phyloP scores from a whole-genome alignment of 1,140 invertebrate species.

The Teleogryllus occipitalis region DNA sequence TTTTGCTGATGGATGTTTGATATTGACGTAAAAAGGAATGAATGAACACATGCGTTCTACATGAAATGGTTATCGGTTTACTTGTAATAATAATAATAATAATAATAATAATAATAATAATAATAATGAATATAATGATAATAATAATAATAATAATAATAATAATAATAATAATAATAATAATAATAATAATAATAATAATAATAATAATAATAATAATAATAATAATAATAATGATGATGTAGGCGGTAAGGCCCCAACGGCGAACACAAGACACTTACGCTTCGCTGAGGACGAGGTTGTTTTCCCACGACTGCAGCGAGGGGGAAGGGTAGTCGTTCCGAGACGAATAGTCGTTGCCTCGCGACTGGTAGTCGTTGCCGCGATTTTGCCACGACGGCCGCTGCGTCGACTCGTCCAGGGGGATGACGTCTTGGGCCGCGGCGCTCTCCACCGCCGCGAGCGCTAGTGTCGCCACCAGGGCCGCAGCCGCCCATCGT shows the following conservation, averaged over 20 bases:
- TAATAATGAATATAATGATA: too few relatives aligned
- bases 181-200: neutral
- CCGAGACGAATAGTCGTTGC: neutral
- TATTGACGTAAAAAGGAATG: too few relatives aligned
- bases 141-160: neutral
- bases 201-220: neutral
- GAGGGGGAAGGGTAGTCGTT: neutral
- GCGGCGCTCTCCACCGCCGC: neutral
- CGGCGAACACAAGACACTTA: neutral
- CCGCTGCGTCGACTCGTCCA: neutral
- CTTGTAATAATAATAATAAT: too few relatives aligned
- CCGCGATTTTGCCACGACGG: neutral
- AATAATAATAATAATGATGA: neutral
- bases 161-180: neutral
- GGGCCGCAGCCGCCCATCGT: neutral
- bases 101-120: too few relatives aligned
- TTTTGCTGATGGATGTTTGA: too few relatives aligned
- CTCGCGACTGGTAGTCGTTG: neutral
- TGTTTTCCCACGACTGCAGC: neutral
- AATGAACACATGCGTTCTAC: too few relatives aligned
- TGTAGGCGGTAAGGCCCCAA: too few relatives aligned
- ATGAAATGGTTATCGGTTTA: too few relatives aligned
- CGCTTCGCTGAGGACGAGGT: constrained; percentile 10
- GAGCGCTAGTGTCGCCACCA: neutral
- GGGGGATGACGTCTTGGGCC: neutral